A percentile compares a stretch with the other conserved stretches of the same genome.
These are phyloP conservation scores for Ectemnius continuus DNA, from an alignment of 2,888 invertebrate genomes.

Conservation along the genomic window DNA sequence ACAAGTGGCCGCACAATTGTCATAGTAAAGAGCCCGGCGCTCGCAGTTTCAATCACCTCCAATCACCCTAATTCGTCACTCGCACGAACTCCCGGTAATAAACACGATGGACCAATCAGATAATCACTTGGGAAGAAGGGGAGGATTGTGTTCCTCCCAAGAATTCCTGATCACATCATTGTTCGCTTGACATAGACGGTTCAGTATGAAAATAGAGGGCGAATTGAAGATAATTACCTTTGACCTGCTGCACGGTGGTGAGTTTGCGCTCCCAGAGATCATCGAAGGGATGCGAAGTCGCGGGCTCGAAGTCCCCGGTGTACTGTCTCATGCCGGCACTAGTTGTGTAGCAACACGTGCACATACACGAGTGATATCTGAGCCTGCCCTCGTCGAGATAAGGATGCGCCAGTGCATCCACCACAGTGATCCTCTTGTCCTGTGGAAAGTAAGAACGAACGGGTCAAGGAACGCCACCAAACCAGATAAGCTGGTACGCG, in stretches of 20 bases:
- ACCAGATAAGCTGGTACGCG: not conserved
- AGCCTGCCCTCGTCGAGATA: constrained; percentile 98
- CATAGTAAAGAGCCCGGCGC: too few relatives aligned
- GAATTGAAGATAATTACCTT: constrained; percentile 82
- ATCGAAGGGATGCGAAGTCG: constrained; percentile 94
- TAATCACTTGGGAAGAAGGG: too few relatives aligned
- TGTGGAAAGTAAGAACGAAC: constrained; percentile 73
- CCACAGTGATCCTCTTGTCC: constrained; percentile 96
- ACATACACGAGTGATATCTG: constrained; percentile 99
- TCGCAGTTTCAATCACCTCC: too few relatives aligned
- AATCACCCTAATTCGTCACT: too few relatives aligned
- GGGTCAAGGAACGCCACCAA: constrained; percentile 32
- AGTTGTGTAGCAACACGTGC: constrained; percentile 96
- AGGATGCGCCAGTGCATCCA: constrained; percentile 97
- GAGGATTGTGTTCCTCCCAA: too few relatives aligned
- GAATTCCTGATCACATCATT: constrained; percentile 37
- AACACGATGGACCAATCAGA: too few relatives aligned
- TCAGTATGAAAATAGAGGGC: too few relatives aligned
- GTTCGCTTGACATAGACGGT: constrained; percentile 21
- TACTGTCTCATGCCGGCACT: constrained; percentile 90
- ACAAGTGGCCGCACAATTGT: too few relatives aligned
- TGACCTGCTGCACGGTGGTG: constrained; percentile 94
- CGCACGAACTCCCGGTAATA: too few relatives aligned
- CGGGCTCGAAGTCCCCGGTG: constrained; percentile 93
- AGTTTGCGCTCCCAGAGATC: constrained; percentile 98